Percentiles rank a stretch among this genome's conserved stretches.
Evolutionary conservation across 2,888 invertebrate genomes (phyloP).

Genomic region (Melanotus villosus): DNA sequence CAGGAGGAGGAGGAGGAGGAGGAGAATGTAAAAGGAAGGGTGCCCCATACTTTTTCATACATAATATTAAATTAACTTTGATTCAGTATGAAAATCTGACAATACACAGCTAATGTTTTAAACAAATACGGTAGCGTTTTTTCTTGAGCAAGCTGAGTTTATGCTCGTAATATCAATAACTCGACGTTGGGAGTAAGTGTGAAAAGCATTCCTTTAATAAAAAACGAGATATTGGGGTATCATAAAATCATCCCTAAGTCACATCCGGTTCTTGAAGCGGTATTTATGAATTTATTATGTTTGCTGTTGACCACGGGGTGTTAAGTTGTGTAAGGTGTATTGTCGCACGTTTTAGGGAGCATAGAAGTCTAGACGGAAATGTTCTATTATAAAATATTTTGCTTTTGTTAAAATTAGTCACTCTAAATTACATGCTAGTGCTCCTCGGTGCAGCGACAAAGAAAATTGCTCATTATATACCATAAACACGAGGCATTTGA

Average conservation of each 20-base stretch:
- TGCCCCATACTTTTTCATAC: no score
- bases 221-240: neutral
- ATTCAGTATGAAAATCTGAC: no score
- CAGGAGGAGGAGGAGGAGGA: no score
- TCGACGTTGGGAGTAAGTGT: neutral
- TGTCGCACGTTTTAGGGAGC: neutral
- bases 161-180: no score
- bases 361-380: conserved; percentile 27
- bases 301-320: neutral
- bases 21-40: no score
- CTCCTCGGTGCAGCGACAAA: conserved; percentile 42
- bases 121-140: no score
- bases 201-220: neutral
- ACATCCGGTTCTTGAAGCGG: neutral
- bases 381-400: conserved; percentile 42
- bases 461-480: conserved; percentile 55
- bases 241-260: neutral
- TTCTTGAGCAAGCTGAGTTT: no score
- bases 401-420: conserved; percentile 37
- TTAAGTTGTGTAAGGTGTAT: neutral
- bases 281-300: conserved; percentile 12
- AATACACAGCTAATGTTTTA: no score
- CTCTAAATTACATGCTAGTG: conserved; percentile 41
- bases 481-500: conserved; percentile 52
- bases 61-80: no score